These are phyloP conservation scores for Lepus timidus DNA, from an alignment of 2,113 vertebrate genomes.

Conservation along the genomic window DNA sequence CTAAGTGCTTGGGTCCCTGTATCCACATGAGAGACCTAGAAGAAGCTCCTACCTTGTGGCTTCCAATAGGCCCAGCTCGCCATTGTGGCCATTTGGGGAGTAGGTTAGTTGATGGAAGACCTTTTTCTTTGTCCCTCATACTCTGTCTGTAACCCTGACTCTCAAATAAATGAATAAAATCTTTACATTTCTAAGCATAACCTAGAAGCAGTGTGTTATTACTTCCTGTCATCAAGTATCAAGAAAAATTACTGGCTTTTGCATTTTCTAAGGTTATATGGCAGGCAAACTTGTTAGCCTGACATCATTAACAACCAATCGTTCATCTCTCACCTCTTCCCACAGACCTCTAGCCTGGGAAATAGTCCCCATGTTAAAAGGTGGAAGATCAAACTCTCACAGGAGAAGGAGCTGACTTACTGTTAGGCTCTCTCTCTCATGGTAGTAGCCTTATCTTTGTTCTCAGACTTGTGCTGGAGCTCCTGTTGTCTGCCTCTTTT, in stretches of 20 bases:
- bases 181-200: not conserved
- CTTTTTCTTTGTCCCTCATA: too few species aligned
- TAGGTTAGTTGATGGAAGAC: too few species aligned
- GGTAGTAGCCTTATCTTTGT: not conserved
- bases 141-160: too few species aligned
- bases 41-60: too few species aligned
- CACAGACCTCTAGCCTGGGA: not conserved
- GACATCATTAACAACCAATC: not conserved
- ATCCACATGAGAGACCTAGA: too few species aligned
- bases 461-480: constrained; percentile 3
- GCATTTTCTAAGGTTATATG: not conserved
- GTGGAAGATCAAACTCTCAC: not conserved
- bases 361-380: not conserved
- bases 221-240: not conserved
- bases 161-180: too few species aligned
- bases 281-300: not conserved
- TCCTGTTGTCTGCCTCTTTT: not conserved
- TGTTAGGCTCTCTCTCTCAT: not conserved
- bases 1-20: too few species aligned
- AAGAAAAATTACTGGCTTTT: not conserved
- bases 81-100: too few species aligned
- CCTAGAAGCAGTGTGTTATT: not conserved
- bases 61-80: too few species aligned
- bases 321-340: not conserved
- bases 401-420: not conserved